Base-by-base conservation (phyloP, 2,797 vertebrate genomes). In the Pangasius macronema region DNA sequence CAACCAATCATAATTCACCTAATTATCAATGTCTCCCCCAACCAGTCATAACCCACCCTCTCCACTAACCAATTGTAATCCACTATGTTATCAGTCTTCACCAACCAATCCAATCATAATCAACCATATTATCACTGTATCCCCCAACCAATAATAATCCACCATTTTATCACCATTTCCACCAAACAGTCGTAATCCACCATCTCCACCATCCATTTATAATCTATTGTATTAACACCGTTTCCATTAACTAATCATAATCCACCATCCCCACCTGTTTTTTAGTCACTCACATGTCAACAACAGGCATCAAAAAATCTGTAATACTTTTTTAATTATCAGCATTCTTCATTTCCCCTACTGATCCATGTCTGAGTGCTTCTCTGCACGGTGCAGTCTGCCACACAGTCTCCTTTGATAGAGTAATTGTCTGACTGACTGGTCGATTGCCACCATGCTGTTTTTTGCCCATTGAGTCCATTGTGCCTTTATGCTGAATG, bases 401-500 rank as follows among this genome's bases (percentile, higher is more conserved):
- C 75, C 42, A 61, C 24, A 24, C 55, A 27, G 33, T 36, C 65
- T 85, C 82, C 61, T 80, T 55, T 82, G 83, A 89, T 42, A 30
- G 85, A 76, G 73, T 89, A 90, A 88, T 65, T 82, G 88, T 82
- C 33, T 70, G 36, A 75, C 85, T 87, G 89, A 86, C 85, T 90
- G 89, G 85, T 42, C 76, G 88, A 72, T 65, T 81, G 75, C 70
- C 16, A 65, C 76, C 86, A 83, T n/a, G 30, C 84, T 76, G 83
- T 87, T 83, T 83, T 83, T 91, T 73, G 51, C 86, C 65, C 80
- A 51, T 88, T 90, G 88, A 81, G 53, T 85, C 67, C 85, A 86
- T 88, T 87, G 87, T 89, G 80, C 87, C 57, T 88, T 87, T 79
- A 83, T 86, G 84, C 81, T 90, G 84, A 91, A 88, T 89, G 87